A percentile compares a stretch with the other conserved stretches of the same genome.
Conservation (phyloP, 2,113 vertebrate species). For the Aix galericulata region DNA sequence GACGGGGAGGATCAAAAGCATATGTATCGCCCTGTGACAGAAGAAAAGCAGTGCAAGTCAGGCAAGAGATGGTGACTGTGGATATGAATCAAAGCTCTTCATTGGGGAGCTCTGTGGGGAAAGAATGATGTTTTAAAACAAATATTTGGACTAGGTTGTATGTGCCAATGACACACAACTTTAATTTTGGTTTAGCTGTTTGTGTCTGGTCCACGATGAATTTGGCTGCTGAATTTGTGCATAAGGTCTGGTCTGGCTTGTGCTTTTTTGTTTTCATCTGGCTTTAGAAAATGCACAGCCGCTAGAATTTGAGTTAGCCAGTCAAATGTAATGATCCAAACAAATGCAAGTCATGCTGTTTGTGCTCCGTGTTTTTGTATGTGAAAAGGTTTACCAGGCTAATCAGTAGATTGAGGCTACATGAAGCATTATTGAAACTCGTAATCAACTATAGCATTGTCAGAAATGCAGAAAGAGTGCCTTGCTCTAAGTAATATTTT, state of each 20-base stretch:
- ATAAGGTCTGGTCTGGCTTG: not conserved
- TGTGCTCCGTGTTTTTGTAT: not conserved
- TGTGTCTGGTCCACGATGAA: not conserved
- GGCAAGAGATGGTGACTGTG: not conserved
- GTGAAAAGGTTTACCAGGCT: not conserved
- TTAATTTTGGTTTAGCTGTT: not conserved
- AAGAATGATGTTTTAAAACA: not conserved
- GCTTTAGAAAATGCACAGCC: not conserved
- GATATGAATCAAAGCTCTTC: not conserved
- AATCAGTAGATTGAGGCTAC: not conserved
- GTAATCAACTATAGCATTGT: not conserved
- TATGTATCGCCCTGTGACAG: accelerated
- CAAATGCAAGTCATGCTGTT: not conserved
- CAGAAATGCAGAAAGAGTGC: not conserved
- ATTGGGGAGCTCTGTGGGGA: not conserved
- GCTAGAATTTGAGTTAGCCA: not conserved
- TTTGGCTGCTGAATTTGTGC: not conserved
- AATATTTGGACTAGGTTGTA: not conserved
- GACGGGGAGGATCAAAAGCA: not conserved
- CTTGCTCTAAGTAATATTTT: not conserved
- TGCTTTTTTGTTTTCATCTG: not conserved
- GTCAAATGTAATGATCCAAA: not conserved
- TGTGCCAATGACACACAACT: not conserved
- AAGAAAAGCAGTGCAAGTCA: not conserved
- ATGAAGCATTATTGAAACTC: not conserved